Percentiles rank a stretch among this genome's conserved stretches.
Conservation (phyloP, 2,888 invertebrate genomes). For the Malachius bipustulatus region DNA sequence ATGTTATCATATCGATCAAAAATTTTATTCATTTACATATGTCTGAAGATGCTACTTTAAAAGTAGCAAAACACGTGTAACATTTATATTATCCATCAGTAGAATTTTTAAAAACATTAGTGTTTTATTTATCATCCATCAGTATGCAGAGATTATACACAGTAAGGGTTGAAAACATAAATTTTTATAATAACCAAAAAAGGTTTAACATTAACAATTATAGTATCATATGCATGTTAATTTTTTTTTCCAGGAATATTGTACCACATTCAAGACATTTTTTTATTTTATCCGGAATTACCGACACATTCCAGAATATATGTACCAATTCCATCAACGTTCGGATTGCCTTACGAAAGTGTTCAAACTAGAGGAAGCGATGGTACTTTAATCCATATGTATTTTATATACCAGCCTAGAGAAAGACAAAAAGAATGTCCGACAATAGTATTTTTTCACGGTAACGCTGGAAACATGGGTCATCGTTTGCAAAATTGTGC, state of each 20-base stretch:
- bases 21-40: too few species aligned
- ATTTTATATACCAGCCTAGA: constrained; percentile 63
- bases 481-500: constrained; percentile 83
- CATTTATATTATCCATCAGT: too few species aligned
- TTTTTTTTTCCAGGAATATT: constrained; percentile 51
- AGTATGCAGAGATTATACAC: too few species aligned
- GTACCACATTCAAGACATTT: constrained; percentile 74
- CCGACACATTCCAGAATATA: constrained; percentile 81
- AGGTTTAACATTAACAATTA: not conserved
- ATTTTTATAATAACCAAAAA: not conserved
- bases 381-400: constrained; percentile 68
- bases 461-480: constrained; percentile 95
- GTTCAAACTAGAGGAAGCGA: constrained; percentile 62
- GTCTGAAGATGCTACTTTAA: too few species aligned
- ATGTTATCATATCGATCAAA: not conserved
- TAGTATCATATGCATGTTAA: not conserved
- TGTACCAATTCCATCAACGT: constrained; percentile 76
- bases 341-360: constrained; percentile 79
- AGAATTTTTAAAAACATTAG: too few species aligned
- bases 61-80: too few species aligned
- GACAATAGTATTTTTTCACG: constrained; percentile 85
- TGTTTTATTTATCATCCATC: too few species aligned
- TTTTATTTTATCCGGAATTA: constrained; percentile 81
- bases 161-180: too few species aligned
- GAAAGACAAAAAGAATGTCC: constrained; percentile 58